A percentile compares a stretch with the other conserved stretches of the same genome.
These are phyloP conservation scores for Sebastes oblongus DNA, from an alignment of 2,797 vertebrate species.

Conservation along the genomic window DNA sequence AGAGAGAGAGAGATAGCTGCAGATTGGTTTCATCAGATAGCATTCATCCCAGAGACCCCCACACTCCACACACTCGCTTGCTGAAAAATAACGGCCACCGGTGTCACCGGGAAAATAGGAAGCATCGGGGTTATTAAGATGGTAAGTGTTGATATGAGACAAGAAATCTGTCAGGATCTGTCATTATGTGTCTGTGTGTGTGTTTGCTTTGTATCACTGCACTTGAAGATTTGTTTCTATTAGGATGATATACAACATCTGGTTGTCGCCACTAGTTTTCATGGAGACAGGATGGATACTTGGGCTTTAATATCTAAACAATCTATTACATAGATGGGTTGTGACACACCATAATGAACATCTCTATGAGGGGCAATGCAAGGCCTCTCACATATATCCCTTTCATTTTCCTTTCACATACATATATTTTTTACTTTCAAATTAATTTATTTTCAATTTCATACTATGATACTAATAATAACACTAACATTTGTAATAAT, in stretches of 20 bases:
- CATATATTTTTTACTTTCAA: neutral
- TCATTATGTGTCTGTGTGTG: neutral
- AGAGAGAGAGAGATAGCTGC: conserved; percentile 15
- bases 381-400: neutral
- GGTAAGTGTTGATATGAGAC: conserved; percentile 47
- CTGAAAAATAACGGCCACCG: neutral
- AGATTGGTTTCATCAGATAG: conserved; percentile 54
- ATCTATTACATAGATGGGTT: too few relatives aligned
- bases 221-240: neutral
- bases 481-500: too few relatives aligned
- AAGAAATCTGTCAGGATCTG: neutral
- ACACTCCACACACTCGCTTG: neutral
- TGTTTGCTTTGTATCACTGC: neutral
- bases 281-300: neutral
- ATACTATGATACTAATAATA: neutral
- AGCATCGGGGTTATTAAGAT: conserved; percentile 71
- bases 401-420: neutral
- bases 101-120: conserved; percentile 45
- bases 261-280: neutral
- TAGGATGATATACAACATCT: neutral
- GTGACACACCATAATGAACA: neutral
- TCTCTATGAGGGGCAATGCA: neutral
- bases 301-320: neutral
- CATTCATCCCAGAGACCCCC: conserved; percentile 14
- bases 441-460: neutral